These are phyloP conservation scores for Ephydatia muelleri DNA, from an alignment of 37 sponge, comb jelly and placozoan genomes.

Conservation along the genomic window DNA sequence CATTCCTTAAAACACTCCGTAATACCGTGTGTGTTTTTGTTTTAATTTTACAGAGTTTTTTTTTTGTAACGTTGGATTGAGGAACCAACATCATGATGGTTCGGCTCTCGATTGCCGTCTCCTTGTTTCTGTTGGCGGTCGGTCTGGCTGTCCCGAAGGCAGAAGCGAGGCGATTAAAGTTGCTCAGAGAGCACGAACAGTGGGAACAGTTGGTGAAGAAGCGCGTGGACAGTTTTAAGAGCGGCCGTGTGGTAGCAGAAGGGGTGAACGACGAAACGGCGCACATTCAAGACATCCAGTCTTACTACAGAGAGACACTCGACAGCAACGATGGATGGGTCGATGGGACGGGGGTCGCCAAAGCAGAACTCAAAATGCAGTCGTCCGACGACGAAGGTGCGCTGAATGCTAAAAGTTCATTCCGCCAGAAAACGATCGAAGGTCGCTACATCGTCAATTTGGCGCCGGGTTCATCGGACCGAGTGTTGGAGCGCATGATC, in stretches of 20 bases:
- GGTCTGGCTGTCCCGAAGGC: background rate
- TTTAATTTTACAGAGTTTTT: too few species aligned
- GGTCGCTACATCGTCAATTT: slow-evolving; percentile 75
- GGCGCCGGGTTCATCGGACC: slow-evolving; percentile 26
- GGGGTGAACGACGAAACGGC: background rate
- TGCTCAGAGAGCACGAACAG: background rate
- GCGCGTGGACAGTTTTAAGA: background rate
- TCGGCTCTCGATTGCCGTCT: background rate
- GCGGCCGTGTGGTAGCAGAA: background rate
- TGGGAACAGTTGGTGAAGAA: background rate
- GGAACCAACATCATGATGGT: background rate
- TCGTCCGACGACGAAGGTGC: background rate
- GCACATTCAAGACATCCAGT: slow-evolving; percentile 5
- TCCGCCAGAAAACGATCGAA: slow-evolving; percentile 27
- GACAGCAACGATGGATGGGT: background rate
- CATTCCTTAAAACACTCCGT: too few species aligned
- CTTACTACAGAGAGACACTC: slow-evolving; percentile 5
- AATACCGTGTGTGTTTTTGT: too few species aligned
- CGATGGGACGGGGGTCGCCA: background rate
- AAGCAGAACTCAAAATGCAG: background rate
- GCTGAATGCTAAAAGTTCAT: background rate
- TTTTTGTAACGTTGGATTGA: too few species aligned
- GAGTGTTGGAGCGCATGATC: slow-evolving; percentile 51
- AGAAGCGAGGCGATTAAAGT: background rate
- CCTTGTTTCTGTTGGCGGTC: background rate